A percentile compares a stretch with the other conserved stretches of the same genome.
Conservation (phyloP, 2,113 vertebrate species). For the Addax nasomaculatus region DNA sequence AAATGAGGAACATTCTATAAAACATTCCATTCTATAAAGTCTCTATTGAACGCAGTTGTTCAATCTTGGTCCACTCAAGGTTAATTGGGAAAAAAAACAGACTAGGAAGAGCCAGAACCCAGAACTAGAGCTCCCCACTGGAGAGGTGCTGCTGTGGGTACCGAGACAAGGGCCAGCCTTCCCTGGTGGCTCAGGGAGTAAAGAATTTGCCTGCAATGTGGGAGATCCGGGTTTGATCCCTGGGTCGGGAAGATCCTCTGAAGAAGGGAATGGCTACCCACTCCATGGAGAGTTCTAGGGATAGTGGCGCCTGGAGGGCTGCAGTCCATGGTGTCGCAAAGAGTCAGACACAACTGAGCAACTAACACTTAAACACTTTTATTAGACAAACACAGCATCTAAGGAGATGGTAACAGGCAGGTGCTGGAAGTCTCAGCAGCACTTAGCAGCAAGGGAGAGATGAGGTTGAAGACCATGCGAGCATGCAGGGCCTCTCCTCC, state of each 20-base stretch:
- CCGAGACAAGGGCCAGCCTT: neutral
- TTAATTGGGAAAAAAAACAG: neutral
- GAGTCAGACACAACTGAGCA: neutral
- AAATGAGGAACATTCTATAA: neutral
- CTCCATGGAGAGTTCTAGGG: neutral
- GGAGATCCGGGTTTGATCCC: neutral
- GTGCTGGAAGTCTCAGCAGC: neutral
- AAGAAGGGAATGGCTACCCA: neutral
- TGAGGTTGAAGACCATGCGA: neutral
- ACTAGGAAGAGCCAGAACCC: neutral
- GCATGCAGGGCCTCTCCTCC: neutral
- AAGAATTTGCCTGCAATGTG: neutral
- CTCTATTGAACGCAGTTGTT: neutral
- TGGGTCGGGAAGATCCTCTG: neutral
- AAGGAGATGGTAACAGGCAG: neutral
- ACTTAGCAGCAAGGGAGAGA: neutral
- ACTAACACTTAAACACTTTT: neutral
- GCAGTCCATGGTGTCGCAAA: neutral
- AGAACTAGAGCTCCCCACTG: fast-evolving
- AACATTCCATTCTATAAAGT: neutral
- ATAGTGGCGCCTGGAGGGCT: neutral
- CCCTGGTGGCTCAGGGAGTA: neutral
- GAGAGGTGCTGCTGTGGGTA: neutral
- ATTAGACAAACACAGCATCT: neutral
- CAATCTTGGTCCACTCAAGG: neutral